A percentile compares a stretch with the other conserved stretches of the same genome.
These are phyloP conservation scores for Psittacula echo DNA, from an alignment of 2,797 vertebrate species.

Conservation along the genomic window DNA sequence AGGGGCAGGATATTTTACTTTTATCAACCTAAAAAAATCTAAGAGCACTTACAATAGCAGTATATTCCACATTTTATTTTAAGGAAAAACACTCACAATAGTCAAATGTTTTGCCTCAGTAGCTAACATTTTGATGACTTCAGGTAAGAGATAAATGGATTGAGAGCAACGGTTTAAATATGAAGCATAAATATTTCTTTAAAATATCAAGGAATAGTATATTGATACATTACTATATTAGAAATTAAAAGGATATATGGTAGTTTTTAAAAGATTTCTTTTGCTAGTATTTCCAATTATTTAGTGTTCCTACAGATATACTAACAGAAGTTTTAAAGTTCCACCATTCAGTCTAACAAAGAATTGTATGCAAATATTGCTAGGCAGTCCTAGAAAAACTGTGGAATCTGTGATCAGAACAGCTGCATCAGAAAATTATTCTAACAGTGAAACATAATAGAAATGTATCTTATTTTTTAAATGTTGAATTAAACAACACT, in stretches of 20 bases:
- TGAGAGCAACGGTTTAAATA: not conserved
- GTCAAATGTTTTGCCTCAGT: not conserved
- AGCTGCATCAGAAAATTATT: not conserved
- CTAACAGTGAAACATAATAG: not conserved
- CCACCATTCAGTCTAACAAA: not conserved
- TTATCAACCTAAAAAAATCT: not conserved
- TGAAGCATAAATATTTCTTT: not conserved
- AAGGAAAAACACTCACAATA: not conserved
- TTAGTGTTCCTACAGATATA: not conserved
- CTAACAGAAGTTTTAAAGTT: not conserved
- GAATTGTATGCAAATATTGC: not conserved
- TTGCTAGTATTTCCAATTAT: not conserved
- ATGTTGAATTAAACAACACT: not conserved
- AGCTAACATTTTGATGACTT: not conserved
- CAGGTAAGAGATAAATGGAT: not conserved
- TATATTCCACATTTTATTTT: not conserved
- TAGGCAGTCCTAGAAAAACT: not conserved
- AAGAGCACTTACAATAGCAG: fast-evolving
- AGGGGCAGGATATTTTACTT: not conserved
- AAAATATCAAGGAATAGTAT: not conserved
- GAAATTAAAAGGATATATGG: not conserved
- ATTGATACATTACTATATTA: not conserved
- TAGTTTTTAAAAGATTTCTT: not conserved
- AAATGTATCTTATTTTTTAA: not conserved
- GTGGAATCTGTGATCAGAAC: not conserved